Conservation (phyloP, 2,888 invertebrate species). For the Plagodis dolabraria region DNA sequence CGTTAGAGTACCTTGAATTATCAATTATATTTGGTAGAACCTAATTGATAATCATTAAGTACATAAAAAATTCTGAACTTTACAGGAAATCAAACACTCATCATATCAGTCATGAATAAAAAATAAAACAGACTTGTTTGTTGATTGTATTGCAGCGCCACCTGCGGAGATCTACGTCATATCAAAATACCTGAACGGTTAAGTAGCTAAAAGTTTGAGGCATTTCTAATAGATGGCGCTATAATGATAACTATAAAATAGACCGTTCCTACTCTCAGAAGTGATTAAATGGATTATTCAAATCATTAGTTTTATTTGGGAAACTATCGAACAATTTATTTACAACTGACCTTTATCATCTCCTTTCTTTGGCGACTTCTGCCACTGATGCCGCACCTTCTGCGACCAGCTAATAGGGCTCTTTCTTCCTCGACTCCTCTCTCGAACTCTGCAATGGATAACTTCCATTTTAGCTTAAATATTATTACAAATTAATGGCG, state of each 20-base stretch:
- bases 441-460: conserved; percentile 79
- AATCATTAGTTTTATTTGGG: too few species aligned
- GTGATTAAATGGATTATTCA: not conserved
- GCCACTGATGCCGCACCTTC: conserved; percentile 87
- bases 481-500: not conserved
- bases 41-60: too few species aligned
- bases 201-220: conserved; percentile 14
- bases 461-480: conserved; percentile 46
- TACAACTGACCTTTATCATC: conserved; percentile 63
- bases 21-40: too few species aligned
- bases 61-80: not conserved
- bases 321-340: too few species aligned
- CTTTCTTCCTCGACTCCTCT: conserved; percentile 80
- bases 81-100: too few species aligned
- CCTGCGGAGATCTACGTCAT: conserved; percentile 40
- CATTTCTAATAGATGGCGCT: conserved; percentile 62
- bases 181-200: conserved; percentile 3
- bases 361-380: conserved; percentile 76
- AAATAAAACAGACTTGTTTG: not conserved
- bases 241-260: conserved; percentile 4
- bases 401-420: conserved; percentile 86
- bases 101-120: too few species aligned
- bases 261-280: not conserved
- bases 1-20: not conserved
- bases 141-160: conserved; percentile 35